A percentile compares a stretch with the other conserved stretches of the same genome.
Evolutionary conservation across 2,888 invertebrate species (phyloP).

Genomic region (Amphimallon solstitiale): DNA sequence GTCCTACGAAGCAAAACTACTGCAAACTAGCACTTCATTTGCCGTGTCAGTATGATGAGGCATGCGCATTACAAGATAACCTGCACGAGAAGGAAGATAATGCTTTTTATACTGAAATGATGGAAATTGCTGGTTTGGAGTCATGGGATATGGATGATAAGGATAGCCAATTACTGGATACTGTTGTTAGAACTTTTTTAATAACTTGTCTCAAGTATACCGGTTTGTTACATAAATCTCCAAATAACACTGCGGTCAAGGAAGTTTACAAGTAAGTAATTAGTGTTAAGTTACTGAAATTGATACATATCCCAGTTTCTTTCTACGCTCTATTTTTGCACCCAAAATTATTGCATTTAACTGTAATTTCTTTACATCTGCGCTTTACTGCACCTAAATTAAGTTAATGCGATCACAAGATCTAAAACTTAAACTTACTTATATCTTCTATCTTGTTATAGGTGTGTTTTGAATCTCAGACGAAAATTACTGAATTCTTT

Average conservation of each 20-base stretch:
- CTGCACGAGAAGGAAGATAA: constrained; percentile 37
- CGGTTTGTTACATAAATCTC: constrained; percentile 61
- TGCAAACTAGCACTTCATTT: constrained; percentile 56
- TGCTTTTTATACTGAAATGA: constrained; percentile 59
- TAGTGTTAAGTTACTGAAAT: no score
- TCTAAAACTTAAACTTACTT: neutral
- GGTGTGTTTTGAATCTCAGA: constrained; percentile 51
- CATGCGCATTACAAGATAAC: constrained; percentile 51
- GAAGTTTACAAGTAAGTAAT: constrained; percentile 55
- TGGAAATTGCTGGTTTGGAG: constrained; percentile 61
- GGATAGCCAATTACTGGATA: constrained; percentile 63
- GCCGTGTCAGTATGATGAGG: constrained; percentile 58
- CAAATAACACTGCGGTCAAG: constrained; percentile 53
- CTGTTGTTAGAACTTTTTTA: constrained; percentile 64
- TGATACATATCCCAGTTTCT: no score
- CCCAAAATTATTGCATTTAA: no score
- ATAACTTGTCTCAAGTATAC: constrained; percentile 67
- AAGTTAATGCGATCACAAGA: no score
- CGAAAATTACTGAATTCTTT: constrained; percentile 54
- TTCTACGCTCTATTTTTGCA: no score
- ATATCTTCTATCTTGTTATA: neutral
- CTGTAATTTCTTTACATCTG: no score
- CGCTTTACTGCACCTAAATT: no score
- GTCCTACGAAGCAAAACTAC: constrained; percentile 49
- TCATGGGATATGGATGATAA: constrained; percentile 66